Conservation (phyloP, 2,888 invertebrate species). For the Lasiommata megera region DNA sequence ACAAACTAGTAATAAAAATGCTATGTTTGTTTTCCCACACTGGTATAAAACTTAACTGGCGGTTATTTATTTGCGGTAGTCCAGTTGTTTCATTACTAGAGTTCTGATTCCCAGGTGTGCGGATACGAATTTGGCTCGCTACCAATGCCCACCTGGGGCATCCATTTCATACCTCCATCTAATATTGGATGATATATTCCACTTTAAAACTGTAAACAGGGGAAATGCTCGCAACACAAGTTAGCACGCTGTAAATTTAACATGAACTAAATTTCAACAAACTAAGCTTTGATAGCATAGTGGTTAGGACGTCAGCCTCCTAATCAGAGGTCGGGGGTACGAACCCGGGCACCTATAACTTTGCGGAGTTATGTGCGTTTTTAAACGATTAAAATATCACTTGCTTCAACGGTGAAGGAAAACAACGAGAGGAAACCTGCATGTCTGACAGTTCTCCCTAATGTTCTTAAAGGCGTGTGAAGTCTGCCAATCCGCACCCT, state of each 20-base stretch:
- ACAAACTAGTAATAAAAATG: no score
- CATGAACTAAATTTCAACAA: background rate
- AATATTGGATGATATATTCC: constrained; percentile 14
- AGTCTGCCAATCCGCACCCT: no score
- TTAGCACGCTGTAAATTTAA: background rate
- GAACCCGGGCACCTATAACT: no score
- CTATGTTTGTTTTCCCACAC: background rate
- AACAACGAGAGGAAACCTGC: no score
- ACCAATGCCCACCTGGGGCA: constrained; percentile 15
- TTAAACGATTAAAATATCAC: no score
- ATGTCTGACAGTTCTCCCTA: no score
- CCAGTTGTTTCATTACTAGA: constrained; percentile 11
- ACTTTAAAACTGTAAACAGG: constrained; percentile 5
- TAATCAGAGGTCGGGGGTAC: no score
- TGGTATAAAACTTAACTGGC: background rate
- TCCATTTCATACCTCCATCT: constrained; percentile 5
- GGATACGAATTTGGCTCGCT: constrained; percentile 14
- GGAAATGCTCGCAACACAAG: background rate
- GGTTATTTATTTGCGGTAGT: constrained; percentile 9
- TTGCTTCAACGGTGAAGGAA: no score
- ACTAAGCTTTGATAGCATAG: no score
- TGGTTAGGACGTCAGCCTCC: no score
- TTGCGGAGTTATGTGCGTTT: no score
- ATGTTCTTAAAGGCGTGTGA: no score
- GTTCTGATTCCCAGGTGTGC: constrained; percentile 6